Evolutionary conservation across 2,888 invertebrate species (phyloP), one percentile per base, ranked within the genome.

Genomic region (Campopleginae sp.): DNA sequence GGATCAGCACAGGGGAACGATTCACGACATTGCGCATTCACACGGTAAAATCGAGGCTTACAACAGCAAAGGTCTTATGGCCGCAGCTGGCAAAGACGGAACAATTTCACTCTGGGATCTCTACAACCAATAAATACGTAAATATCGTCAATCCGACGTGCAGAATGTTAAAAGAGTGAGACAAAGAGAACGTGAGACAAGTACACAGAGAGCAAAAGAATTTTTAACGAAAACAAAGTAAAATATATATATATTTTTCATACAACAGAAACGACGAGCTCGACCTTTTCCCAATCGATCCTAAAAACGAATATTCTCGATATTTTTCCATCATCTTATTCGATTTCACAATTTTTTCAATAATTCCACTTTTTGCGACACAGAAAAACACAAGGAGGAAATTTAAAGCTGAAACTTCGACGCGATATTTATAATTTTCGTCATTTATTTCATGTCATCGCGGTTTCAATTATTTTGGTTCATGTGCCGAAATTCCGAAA

Each of bases 41-140:
- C 94, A 94, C 0, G 94, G 95, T 66, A 95, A 95, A 86, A 96
- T 97, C 8, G 94, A 95, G 80, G 94, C 95, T 88, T 97, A 97
- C 96, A 95, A 96, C 75, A 95, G 96, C n/a, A 95, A 96, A 81
- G 91, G 90, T 80, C 95, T 97, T n/a, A 96, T 97, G 96, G 97
- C 97, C 17, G 96, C 96, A 0, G 96, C 96, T 65, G 96, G 97
- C 33, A 95, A 96, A 85, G 97, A 97, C 93, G 96, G 96, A 87
- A 95, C 95, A 90, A 96, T 97, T 88, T 96, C 97, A 6, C 94
- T 97, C 80, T 97, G 97, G 97, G 96, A 97, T 94, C 95, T 97
- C 89, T 97, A 97, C 92, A 97, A 97, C 94, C 88, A 88, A 79
- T 88, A 80, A 86, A 82, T 71, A 72, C 70, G 68, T 78, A 85